phyloP scores from a whole-genome alignment of 2,797 vertebrate genomes.

The Chloroceryle amazona region DNA sequence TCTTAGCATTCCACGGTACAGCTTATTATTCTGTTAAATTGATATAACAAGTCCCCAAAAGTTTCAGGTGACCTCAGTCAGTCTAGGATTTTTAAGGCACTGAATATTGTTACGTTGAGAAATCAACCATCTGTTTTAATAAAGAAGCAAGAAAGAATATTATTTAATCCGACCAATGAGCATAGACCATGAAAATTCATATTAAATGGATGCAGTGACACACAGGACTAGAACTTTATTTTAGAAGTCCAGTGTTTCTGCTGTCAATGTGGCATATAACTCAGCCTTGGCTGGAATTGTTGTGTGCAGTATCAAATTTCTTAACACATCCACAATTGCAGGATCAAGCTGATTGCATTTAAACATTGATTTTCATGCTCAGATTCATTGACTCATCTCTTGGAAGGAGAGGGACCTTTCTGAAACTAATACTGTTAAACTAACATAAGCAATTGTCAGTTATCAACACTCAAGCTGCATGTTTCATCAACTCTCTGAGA shows the following conservation, averaged over 20 bases:
- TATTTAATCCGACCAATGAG: background rate
- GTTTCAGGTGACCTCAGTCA: background rate
- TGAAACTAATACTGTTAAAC: constrained; percentile 17
- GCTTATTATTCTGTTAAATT: background rate
- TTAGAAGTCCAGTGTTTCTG: background rate
- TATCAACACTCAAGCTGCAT: background rate
- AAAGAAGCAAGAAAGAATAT: background rate
- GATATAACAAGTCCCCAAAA: background rate
- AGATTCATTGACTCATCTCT: constrained; percentile 16
- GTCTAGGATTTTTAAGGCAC: background rate
- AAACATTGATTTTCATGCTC: constrained; percentile 27
- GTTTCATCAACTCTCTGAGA: background rate
- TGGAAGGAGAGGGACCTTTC: background rate
- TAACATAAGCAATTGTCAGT: background rate
- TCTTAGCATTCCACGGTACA: background rate
- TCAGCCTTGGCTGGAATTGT: background rate
- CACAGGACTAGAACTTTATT: background rate
- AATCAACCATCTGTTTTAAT: background rate
- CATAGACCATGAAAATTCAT: background rate
- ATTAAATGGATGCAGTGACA: background rate
- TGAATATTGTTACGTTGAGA: background rate
- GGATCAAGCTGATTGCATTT: background rate
- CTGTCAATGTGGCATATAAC: background rate
- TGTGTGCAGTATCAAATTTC: background rate
- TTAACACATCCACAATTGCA: background rate